Evolutionary conservation across 2,797 vertebrate genomes (phyloP), one percentile per base, ranked within the genome.

Genomic region (Craterocephalus amniculus): DNA sequence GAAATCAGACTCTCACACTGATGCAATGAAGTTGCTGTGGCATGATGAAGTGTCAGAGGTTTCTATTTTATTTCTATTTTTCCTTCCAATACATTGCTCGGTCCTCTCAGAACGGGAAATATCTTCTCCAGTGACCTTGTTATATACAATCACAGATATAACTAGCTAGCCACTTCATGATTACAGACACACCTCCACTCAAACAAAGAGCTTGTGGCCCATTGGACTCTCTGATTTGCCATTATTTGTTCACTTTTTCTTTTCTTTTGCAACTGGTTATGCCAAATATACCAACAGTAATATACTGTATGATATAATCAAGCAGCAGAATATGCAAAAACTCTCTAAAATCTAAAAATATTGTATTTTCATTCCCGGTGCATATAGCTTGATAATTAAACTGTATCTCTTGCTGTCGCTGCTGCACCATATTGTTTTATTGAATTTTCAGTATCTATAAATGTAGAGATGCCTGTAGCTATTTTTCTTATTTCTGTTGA

Each of bases 91-190:
- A 24, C 60, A 72, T 66, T 18, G 24, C 35, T 32, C 61, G 14
- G 7, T 72, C 66, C 58, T 60, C 74, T 48, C 58, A 60, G 63
- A 65, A 60, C 51, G 63, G 61, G 20, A 66, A 67, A 69, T 59
- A 64, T 60, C 40, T 59, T 73, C 58, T 31, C 27, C 1, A 60
- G 52, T 56, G 48, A 68, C 67, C 58, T 67, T 79, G 78, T 70
- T 76, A 66, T 29, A 61, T 79, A 69, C 69, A 85, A 67, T 87
- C 76, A n/a, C 61, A 72, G 64, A 59, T 58, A 72, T 24, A 70
- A 16, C 45, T 16, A 10, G 20, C 22, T 34, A 26, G 31, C 45
- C 55, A 20, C 38, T 24, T 67, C 61, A 26, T 80, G 75, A 79
- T 78, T 78, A 26, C 70, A 74, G 52, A 62, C 59, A 58, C 60